Evolutionary conservation across 37 sponge, comb jelly and placozoan species (phyloP).

Genomic region (Halichondria panicea): DNA sequence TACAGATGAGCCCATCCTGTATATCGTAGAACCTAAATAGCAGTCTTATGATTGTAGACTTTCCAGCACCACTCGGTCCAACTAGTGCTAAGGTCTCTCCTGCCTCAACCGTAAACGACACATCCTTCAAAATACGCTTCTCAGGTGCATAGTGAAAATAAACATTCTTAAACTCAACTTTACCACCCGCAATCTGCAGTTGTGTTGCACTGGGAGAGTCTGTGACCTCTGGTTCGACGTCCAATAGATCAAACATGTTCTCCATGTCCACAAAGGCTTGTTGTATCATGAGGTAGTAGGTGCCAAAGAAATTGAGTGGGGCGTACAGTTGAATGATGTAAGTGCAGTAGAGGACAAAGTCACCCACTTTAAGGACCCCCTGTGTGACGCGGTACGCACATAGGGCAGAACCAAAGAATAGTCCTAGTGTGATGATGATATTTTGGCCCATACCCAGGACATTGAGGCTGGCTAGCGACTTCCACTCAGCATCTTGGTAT

Average conservation of each 20-base stretch:
- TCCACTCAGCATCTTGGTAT: conserved; percentile 85
- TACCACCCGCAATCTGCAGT: conserved; percentile 55
- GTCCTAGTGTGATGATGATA: conserved; percentile 76
- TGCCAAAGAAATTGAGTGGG: conserved; percentile 97
- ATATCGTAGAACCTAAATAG: conserved; percentile 97
- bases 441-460: conserved; percentile 85
- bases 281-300: conserved; percentile 94
- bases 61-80: conserved; percentile 97
- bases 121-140: conserved; percentile 75
- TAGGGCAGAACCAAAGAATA: conserved; percentile 82
- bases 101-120: conserved; percentile 82
- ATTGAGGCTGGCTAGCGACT: conserved; percentile 69
- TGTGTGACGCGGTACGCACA: conserved; percentile 90
- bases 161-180: conserved; percentile 88
- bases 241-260: conserved; percentile 98
- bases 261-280: conserved; percentile 99
- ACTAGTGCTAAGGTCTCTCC: conserved; percentile 95
- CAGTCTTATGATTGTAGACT: conserved; percentile 95
- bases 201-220: conserved; percentile 35
- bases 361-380: conserved; percentile 85
- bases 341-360: conserved; percentile 95
- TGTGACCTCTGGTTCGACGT: conserved; percentile 74
- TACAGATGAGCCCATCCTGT: conserved; percentile 74
- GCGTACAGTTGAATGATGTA: conserved; percentile 96
- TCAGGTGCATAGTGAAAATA: conserved; percentile 84